phyloP scores from a whole-genome alignment of 2,797 vertebrate genomes.

The Pantherophis vulpinus region DNA sequence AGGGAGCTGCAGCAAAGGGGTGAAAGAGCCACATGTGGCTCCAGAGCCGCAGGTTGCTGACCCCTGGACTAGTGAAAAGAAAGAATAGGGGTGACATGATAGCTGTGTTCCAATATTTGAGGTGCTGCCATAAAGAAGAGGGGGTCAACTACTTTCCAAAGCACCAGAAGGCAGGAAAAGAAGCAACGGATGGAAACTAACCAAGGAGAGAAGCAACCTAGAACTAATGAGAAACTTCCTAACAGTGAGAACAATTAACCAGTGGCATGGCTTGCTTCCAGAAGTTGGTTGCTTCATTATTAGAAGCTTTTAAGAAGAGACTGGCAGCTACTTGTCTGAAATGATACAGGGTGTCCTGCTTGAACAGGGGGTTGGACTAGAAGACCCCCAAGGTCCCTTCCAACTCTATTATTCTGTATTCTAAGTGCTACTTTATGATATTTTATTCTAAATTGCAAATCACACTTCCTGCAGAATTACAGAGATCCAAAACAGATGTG shows the following conservation, averaged over 20 bases:
- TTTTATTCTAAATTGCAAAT: not conserved
- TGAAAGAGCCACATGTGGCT: too few species aligned
- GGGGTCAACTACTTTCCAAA: not conserved
- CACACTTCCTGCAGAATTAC: not conserved
- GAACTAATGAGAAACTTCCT: not conserved
- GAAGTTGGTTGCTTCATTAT: not conserved
- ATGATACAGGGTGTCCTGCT: not conserved
- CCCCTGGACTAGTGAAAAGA: not conserved
- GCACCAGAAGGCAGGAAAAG: not conserved
- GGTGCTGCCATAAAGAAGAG: not conserved
- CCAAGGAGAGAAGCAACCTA: not conserved
- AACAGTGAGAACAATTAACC: not conserved
- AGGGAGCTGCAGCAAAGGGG: too few species aligned
- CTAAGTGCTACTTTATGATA: not conserved
- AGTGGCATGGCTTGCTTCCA: not conserved
- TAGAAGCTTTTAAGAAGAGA: not conserved
- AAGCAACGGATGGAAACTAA: not conserved
- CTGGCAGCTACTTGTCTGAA: not conserved
- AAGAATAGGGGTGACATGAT: not conserved
- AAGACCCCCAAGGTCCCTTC: not conserved
- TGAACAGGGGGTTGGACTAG: not conserved
- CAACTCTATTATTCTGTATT: not conserved
- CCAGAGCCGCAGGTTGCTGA: too few species aligned
- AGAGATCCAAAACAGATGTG: not conserved
- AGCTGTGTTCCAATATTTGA: not conserved